phyloP scores from a whole-genome alignment of 2,888 invertebrate species.

The Meloe dianella region DNA sequence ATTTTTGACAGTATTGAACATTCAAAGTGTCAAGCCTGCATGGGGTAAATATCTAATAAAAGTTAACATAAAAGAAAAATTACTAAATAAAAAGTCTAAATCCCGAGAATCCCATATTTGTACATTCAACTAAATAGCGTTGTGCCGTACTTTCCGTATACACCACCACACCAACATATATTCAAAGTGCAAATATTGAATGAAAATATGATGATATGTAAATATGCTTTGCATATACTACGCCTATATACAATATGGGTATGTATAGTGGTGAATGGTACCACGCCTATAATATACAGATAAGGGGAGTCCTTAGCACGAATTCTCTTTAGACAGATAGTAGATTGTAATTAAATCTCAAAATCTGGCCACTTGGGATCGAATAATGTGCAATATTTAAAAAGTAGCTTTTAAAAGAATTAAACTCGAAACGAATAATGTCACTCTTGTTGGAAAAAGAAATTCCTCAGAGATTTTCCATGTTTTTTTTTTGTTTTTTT shows the following conservation, averaged over 20 bases:
- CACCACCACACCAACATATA: conserved; percentile 2
- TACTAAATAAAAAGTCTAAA: not conserved
- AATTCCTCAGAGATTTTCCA: conserved; percentile 30
- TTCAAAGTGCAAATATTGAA: conserved; percentile 33
- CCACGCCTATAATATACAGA: conserved; percentile 19
- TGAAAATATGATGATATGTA: conserved; percentile 32
- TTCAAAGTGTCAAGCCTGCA: not conserved
- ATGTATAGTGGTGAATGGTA: not conserved
- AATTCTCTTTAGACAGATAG: conserved; percentile 15
- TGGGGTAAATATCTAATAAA: not conserved
- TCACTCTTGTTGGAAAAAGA: conserved; percentile 26
- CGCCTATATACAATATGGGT: conserved; percentile 11
- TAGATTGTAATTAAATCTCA: conserved; percentile 38
- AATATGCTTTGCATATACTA: conserved; percentile 30
- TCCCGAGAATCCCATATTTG: conserved; percentile 25
- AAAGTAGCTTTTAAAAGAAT: conserved; percentile 36
- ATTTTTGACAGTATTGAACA: not conserved
- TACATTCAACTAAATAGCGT: conserved; percentile 24
- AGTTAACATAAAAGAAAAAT: conserved; percentile 14
- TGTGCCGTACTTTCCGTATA: conserved; percentile 13
- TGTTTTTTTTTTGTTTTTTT: conserved; percentile 22
- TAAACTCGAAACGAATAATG: conserved; percentile 34
- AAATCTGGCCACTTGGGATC: conserved; percentile 27
- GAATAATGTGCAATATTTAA: conserved; percentile 31
- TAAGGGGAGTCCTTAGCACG: conserved; percentile 15